Percentiles rank a stretch among this genome's conserved stretches.
phyloP scores from a whole-genome alignment of 2,113 vertebrate species.

The Cebidichthys violaceus region DNA sequence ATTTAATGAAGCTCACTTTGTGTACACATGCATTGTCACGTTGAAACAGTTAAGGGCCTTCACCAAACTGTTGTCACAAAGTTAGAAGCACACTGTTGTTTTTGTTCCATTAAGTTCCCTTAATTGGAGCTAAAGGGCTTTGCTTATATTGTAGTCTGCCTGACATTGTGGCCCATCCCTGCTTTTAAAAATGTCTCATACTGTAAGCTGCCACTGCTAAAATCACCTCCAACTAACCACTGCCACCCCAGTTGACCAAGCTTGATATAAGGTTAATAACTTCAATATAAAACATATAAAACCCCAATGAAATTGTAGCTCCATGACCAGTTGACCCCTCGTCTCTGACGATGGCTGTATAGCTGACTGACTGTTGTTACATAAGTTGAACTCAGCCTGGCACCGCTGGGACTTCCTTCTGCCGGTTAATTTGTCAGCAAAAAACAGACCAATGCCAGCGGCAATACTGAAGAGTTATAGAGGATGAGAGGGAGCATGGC shows the following conservation, averaged over 20 bases:
- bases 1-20: not conserved
- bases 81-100: not conserved
- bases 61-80: not conserved
- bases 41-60: not conserved
- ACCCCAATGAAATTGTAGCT: slow-evolving; percentile 12
- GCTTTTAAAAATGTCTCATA: not conserved
- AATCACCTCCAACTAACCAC: not conserved
- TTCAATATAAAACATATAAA: slow-evolving; percentile 12
- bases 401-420: slow-evolving; percentile 55
- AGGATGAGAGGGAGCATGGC: not conserved
- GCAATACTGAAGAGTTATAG: slow-evolving; percentile 41
- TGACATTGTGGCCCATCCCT: not conserved
- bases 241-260: not conserved
- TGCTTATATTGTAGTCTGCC: not conserved
- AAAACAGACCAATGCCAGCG: slow-evolving; percentile 61
- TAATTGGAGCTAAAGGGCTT: not conserved
- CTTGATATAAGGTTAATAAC: slow-evolving; percentile 7
- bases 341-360: slow-evolving; percentile 16
- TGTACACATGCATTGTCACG: not conserved
- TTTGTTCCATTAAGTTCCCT: not conserved
- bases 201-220: not conserved
- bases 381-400: slow-evolving; percentile 27
- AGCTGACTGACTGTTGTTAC: slow-evolving; percentile 43
- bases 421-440: slow-evolving; percentile 58
- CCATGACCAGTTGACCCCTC: slow-evolving; percentile 31